Percentiles rank a stretch among this genome's conserved stretches.
These are phyloP conservation scores for Leptinotarsa defecta DNA, from an alignment of 1,140 invertebrate genomes.

Conservation along the genomic window DNA sequence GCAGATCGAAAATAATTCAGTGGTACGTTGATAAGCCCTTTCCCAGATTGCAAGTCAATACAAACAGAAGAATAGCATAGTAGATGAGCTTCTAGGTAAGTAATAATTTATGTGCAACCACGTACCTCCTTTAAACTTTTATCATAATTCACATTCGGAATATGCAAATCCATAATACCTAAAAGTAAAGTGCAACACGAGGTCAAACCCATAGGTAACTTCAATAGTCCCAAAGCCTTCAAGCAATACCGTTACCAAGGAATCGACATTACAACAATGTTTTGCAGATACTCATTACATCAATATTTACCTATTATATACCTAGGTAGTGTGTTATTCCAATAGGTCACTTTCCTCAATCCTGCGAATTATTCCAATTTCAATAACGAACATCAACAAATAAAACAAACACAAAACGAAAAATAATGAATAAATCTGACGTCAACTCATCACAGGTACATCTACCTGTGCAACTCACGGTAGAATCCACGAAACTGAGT, in stretches of 20 bases:
- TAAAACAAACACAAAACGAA: background rate
- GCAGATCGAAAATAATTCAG: too few relatives aligned
- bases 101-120: too few relatives aligned
- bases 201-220: background rate
- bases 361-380: background rate
- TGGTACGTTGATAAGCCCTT: too few relatives aligned
- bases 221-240: background rate
- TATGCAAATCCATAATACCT: too few relatives aligned
- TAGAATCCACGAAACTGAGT: constrained; percentile 12
- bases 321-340: background rate
- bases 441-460: constrained; percentile 10
- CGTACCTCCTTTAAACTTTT: too few relatives aligned
- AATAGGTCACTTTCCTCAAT: background rate
- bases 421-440: constrained; percentile 3
- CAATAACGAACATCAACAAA: background rate
- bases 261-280: background rate
- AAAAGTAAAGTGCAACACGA: background rate
- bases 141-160: too few relatives aligned
- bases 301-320: too few relatives aligned
- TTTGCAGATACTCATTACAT: too few relatives aligned
- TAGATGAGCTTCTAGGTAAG: too few relatives aligned
- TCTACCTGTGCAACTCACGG: constrained; percentile 11
- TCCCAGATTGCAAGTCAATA: too few relatives aligned
- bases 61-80: too few relatives aligned
- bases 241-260: background rate